These are phyloP conservation scores for Steatornis caripensis DNA, from an alignment of 2,113 vertebrate species.

Conservation along the genomic window DNA sequence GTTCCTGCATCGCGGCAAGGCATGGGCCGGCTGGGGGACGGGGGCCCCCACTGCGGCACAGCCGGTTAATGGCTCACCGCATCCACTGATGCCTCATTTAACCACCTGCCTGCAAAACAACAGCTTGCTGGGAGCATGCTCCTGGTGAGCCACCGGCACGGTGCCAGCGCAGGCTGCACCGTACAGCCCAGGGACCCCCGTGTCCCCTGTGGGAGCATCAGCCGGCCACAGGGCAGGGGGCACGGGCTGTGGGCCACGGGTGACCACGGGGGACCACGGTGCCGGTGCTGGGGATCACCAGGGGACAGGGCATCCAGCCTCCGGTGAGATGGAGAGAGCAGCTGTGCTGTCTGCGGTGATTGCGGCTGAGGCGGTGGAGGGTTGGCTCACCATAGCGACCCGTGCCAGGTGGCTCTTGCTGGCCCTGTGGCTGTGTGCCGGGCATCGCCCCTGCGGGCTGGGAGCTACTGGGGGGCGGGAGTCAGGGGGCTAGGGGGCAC, in stretches of 20 bases:
- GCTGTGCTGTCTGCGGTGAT: neutral
- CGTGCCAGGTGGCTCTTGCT: neutral
- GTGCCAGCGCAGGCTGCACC: neutral
- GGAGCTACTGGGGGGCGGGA: neutral
- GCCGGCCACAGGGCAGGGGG: neutral
- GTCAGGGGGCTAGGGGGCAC: neutral
- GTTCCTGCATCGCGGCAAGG: neutral
- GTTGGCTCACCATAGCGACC: neutral
- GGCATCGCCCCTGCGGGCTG: neutral
- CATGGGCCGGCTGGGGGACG: rapidly evolving
- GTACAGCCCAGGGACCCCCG: neutral
- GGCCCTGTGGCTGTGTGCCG: too few relatives aligned
- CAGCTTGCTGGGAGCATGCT: neutral
- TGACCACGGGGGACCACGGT: rapidly evolving
- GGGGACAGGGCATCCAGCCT: neutral
- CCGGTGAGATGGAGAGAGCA: neutral
- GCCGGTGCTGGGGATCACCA: neutral
- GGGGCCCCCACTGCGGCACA: neutral
- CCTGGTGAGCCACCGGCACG: neutral
- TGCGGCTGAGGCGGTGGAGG: neutral
- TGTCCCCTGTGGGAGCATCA: rapidly evolving
- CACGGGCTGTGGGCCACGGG: rapidly evolving
- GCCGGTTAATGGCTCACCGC: neutral
- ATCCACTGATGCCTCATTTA: slow-evolving; percentile 40
- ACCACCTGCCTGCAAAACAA: neutral